Conservation (phyloP, 2,113 vertebrate genomes). For the Desmodus rotundus region DNA sequence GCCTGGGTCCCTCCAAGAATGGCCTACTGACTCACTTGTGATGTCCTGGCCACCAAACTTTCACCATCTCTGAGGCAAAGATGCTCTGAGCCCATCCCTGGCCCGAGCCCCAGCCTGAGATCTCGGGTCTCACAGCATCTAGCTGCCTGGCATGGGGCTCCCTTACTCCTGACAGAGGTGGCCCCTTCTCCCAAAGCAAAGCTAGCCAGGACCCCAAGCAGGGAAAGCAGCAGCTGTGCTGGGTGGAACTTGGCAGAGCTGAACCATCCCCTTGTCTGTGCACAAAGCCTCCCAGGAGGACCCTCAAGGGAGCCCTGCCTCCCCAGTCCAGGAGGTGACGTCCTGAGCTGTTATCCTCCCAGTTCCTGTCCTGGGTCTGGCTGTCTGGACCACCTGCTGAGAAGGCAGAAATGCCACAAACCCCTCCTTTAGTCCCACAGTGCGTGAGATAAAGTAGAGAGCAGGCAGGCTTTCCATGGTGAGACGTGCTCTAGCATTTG, state of each 20-base stretch:
- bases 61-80: not conserved
- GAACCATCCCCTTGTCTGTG: not conserved
- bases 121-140: not conserved
- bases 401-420: not conserved
- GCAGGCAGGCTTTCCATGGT: not conserved
- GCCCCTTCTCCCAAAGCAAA: not conserved
- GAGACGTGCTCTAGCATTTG: not conserved
- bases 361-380: not conserved
- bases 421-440: not conserved
- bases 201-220: not conserved
- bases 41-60: not conserved
- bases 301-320: not conserved
- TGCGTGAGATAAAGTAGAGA: not conserved
- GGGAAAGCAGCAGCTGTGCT: fast-evolving
- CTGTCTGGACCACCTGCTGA: not conserved
- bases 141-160: not conserved
- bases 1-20: not conserved
- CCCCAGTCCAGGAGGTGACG: not conserved
- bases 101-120: not conserved
- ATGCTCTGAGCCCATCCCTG: not conserved
- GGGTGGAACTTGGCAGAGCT: not conserved
- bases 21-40: not conserved
- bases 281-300: conserved; percentile 10
- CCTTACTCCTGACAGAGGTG: not conserved
- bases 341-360: not conserved